phyloP scores from a whole-genome alignment of 2,888 invertebrate species.

The Fragum whitleyi region DNA sequence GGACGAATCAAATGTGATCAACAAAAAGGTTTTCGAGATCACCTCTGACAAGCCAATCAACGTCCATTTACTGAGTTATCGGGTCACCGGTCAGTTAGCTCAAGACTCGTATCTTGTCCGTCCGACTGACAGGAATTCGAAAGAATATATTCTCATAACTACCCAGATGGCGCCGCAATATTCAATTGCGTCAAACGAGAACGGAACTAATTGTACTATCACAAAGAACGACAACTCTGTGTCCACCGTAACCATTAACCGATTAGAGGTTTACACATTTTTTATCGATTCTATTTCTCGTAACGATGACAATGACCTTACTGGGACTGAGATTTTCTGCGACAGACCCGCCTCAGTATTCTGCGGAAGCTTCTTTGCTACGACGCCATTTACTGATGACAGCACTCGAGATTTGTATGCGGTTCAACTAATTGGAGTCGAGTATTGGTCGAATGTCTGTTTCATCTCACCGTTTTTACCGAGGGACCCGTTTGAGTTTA shows the following conservation, averaged over 20 bases:
- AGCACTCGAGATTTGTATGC: not conserved
- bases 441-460: not conserved
- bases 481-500: not conserved
- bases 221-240: not conserved
- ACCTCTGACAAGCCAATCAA: constrained; percentile 1
- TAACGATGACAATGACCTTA: not conserved
- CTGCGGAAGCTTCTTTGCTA: not conserved
- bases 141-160: not conserved
- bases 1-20: not conserved
- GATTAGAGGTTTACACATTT: not conserved
- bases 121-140: not conserved
- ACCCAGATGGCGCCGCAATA: not conserved
- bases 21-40: not conserved
- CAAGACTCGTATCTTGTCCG: not conserved
- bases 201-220: not conserved
- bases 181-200: not conserved
- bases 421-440: not conserved
- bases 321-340: not conserved
- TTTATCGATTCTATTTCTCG: not conserved
- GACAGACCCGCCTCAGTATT: not conserved
- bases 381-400: not conserved
- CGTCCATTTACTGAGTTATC: not conserved
- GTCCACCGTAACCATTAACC: not conserved
- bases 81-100: not conserved
- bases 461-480: not conserved